Evolutionary conservation across 1,140 invertebrate genomes (phyloP).

Genomic region (Achroia grisella): DNA sequence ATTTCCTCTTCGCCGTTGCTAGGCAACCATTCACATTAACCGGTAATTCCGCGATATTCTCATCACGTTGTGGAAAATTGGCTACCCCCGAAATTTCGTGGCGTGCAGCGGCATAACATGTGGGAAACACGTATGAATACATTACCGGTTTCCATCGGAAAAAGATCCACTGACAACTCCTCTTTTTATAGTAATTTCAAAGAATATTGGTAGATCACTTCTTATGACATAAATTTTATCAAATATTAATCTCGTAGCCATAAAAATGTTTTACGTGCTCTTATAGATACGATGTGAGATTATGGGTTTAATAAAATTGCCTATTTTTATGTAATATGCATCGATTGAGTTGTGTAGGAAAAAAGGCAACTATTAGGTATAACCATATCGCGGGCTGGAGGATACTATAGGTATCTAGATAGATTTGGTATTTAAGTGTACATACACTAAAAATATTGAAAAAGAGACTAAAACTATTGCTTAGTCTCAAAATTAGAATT

Average conservation of each 20-base stretch:
- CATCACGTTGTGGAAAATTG: conserved; percentile 48
- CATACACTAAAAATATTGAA: no score
- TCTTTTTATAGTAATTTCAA: conserved; percentile 33
- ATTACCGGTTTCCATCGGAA: conserved; percentile 33
- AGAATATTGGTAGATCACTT: conserved; percentile 1
- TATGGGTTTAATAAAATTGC: no score
- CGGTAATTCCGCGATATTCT: conserved; percentile 35
- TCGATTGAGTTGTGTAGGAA: no score
- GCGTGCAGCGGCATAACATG: conserved; percentile 42
- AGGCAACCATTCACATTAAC: conserved; percentile 32
- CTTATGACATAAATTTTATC: conserved; percentile 1
- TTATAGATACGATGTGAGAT: no score
- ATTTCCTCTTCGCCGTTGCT: conserved; percentile 14
- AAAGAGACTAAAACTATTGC: no score
- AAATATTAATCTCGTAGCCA: not conserved
- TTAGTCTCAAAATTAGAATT: no score
- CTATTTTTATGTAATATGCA: no score
- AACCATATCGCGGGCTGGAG: no score
- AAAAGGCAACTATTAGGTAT: no score
- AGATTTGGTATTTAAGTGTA: no score
- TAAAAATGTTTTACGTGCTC: no score
- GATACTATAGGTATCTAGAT: no score
- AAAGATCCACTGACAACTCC: conserved; percentile 34
- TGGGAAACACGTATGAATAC: conserved; percentile 45
- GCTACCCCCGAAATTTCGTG: conserved; percentile 32